Percentiles rank a stretch among this genome's conserved stretches.
These are phyloP conservation scores for Doryteuthis pealeii DNA, from an alignment of 1,140 invertebrate genomes.

Conservation along the genomic window DNA sequence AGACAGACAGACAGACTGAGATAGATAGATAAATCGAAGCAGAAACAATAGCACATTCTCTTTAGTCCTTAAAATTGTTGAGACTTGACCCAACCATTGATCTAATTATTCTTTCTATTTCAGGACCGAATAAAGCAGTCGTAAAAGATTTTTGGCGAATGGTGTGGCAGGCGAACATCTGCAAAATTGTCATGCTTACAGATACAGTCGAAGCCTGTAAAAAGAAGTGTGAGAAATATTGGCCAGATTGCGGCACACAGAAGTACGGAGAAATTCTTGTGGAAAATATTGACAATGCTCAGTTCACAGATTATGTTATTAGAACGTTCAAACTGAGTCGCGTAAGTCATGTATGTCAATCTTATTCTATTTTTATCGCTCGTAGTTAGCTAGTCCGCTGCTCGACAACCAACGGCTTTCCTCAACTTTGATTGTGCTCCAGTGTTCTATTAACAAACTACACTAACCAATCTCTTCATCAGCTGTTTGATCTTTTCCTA, in stretches of 20 bases:
- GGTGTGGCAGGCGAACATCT: conserved; percentile 98
- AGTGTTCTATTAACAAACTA: too few relatives aligned
- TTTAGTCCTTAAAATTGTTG: too few relatives aligned
- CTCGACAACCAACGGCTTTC: too few relatives aligned
- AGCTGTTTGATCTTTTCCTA: too few relatives aligned
- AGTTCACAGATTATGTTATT: conserved; percentile 50
- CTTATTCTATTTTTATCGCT: too few relatives aligned
- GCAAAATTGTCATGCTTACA: conserved; percentile 97
- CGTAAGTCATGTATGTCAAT: conserved; percentile 55
- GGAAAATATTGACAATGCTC: conserved; percentile 39
- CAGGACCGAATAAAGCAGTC: conserved; percentile 42
- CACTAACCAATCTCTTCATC: too few relatives aligned
- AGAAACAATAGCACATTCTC: too few relatives aligned
- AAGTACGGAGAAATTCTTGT: conserved; percentile 78
- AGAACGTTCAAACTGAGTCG: conserved; percentile 48
- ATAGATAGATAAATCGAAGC: too few relatives aligned
- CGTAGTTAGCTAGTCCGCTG: too few relatives aligned
- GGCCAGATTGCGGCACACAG: conserved; percentile 89
- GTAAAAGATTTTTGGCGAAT: conserved; percentile 92
- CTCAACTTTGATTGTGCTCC: too few relatives aligned
- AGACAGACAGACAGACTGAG: too few relatives aligned
- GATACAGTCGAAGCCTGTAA: conserved; percentile 94
- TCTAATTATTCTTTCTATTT: not conserved
- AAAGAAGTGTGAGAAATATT: conserved; percentile 98
- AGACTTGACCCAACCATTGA: too few relatives aligned